Percentiles rank a stretch among this genome's conserved stretches.
Evolutionary conservation across 2,113 vertebrate genomes (phyloP).

Genomic region (Eolophus roseicapilla): DNA sequence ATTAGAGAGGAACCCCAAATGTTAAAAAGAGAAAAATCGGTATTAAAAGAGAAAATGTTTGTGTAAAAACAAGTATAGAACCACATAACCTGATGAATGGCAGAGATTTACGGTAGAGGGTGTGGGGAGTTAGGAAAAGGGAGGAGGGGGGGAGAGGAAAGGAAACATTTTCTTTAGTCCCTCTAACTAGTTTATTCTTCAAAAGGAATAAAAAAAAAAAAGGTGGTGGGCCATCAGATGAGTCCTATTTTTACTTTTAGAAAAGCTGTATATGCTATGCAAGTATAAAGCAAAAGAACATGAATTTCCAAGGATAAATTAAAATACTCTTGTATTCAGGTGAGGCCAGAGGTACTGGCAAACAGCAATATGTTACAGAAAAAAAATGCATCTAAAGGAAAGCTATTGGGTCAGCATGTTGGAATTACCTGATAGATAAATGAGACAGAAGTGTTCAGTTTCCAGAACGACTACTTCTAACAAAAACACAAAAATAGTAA

Average conservation of each 20-base stretch:
- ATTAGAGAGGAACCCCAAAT: neutral
- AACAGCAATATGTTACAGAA: neutral
- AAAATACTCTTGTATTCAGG: neutral
- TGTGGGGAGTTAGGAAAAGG: neutral
- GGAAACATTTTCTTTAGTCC: neutral
- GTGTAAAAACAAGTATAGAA: neutral
- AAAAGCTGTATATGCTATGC: neutral
- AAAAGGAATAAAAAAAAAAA: neutral
- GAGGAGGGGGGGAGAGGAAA: no score
- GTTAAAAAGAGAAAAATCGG: neutral
- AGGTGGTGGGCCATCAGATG: neutral
- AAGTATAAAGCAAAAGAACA: neutral
- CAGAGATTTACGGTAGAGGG: neutral
- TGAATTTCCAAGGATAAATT: neutral
- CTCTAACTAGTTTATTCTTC: neutral
- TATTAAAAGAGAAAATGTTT: neutral
- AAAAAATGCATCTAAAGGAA: neutral
- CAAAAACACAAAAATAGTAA: neutral
- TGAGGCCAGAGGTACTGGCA: neutral
- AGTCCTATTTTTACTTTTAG: neutral
- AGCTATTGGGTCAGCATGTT: neutral
- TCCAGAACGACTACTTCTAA: neutral
- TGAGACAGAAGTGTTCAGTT: neutral
- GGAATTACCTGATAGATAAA: neutral
- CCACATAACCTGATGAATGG: neutral